Conservation (phyloP, 2,113 vertebrate genomes). For the Zosterops pallidus region DNA sequence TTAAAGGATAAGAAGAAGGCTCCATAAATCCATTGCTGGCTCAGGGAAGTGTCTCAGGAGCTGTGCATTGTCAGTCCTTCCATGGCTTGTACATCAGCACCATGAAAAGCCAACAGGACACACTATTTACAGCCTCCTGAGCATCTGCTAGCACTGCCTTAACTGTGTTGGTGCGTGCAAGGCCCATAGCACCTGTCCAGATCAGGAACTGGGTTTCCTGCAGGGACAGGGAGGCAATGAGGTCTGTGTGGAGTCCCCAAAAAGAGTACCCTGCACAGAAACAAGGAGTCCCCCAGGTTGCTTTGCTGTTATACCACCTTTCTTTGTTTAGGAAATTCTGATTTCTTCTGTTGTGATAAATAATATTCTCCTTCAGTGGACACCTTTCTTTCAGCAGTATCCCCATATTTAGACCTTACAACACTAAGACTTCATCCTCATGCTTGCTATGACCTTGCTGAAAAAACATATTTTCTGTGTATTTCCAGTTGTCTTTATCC, state of each 20-base stretch:
- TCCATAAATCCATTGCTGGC: fast-evolving
- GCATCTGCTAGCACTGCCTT: not conserved
- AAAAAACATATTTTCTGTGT: not conserved
- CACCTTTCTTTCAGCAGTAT: not conserved
- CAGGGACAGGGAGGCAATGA: not conserved
- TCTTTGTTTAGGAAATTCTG: not conserved
- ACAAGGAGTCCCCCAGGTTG: not conserved
- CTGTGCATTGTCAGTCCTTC: fast-evolving
- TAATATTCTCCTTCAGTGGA: not conserved
- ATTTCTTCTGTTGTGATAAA: not conserved
- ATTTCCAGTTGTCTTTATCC: not conserved
- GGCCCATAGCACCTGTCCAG: not conserved
- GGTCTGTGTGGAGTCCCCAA: too few relatives aligned
- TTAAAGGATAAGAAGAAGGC: not conserved
- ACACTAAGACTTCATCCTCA: not conserved
- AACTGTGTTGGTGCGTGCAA: not conserved
- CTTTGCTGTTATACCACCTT: not conserved
- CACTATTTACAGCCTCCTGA: not conserved
- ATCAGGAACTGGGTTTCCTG: not conserved
- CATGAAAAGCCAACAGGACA: fast-evolving
- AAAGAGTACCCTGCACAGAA: not conserved
- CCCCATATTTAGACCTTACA: not conserved
- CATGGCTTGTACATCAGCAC: fast-evolving
- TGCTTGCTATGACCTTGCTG: not conserved
- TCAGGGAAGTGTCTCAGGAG: not conserved